Evolutionary conservation across 1,140 invertebrate species (phyloP).

Genomic region (Watersipora subatra): DNA sequence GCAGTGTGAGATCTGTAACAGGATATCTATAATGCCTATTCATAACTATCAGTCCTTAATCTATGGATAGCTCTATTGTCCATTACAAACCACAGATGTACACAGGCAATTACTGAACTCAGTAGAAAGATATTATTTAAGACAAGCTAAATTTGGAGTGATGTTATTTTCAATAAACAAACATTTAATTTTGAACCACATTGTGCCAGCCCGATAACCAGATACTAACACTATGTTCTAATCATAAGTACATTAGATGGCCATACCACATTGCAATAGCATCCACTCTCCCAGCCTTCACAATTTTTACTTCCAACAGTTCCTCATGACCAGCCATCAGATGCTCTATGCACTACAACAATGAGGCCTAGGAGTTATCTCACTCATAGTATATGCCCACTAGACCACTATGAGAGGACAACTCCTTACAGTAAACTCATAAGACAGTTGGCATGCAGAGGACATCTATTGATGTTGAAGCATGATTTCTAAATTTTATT

Average conservation of each 20-base stretch:
- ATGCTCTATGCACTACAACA: neutral
- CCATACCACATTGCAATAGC: constrained; percentile 50
- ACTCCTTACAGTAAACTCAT: neutral
- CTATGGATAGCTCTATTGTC: no score
- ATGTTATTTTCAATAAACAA: no score
- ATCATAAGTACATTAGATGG: neutral
- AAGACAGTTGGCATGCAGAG: neutral
- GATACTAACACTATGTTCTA: neutral
- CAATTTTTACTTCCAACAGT: constrained; percentile 26
- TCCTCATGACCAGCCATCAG: neutral
- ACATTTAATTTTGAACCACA: neutral
- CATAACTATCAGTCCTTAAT: neutral
- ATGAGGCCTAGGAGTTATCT: neutral
- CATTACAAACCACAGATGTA: no score
- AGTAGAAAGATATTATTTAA: no score
- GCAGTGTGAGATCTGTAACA: neutral
- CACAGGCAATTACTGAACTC: no score
- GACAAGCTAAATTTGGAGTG: no score
- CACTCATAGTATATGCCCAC: neutral
- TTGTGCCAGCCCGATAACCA: neutral
- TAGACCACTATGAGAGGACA: neutral
- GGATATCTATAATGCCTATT: neutral
- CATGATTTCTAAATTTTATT: no score
- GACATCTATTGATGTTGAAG: no score
- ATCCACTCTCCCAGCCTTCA: constrained; percentile 46